Percentiles rank a stretch among this genome's conserved stretches.
These are phyloP conservation scores for Leptinotarsa lineolata DNA, from an alignment of 1,140 invertebrate species.

Conservation along the genomic window DNA sequence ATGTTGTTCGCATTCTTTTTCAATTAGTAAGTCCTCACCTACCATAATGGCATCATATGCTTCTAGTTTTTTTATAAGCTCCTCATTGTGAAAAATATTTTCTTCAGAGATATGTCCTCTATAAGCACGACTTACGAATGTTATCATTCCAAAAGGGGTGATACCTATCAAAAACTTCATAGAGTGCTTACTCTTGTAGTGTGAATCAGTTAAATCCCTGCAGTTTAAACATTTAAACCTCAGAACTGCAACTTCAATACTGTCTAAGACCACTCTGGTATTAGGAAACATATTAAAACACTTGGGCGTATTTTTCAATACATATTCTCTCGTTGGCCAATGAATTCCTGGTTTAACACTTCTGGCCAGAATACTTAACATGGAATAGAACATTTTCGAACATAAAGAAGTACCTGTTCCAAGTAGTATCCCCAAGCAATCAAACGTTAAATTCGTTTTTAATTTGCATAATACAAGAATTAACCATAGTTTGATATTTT, in stretches of 20 bases:
- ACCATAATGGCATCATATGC: constrained; percentile 46
- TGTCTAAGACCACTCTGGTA: constrained; percentile 26
- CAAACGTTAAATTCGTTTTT: constrained; percentile 24
- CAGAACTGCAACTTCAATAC: constrained; percentile 25
- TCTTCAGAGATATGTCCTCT: constrained; percentile 45
- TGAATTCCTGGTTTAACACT: constrained; percentile 13
- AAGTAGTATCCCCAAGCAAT: too few species aligned
- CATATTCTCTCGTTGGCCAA: constrained; percentile 14
- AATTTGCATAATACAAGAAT: constrained; percentile 29
- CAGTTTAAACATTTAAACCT: constrained; percentile 14
- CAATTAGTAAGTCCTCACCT: constrained; percentile 37
- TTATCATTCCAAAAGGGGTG: constrained; percentile 44
- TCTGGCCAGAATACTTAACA: not conserved
- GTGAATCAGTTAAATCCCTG: not conserved
- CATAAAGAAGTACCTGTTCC: constrained; percentile 9
- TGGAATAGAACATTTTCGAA: constrained; percentile 11
- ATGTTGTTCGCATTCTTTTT: constrained; percentile 19
- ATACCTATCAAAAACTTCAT: constrained; percentile 47
- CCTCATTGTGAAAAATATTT: constrained; percentile 38
- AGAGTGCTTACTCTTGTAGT: constrained; percentile 40
- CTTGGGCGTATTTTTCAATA: constrained; percentile 22
- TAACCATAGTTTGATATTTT: constrained; percentile 6
- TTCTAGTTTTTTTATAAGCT: constrained; percentile 38
- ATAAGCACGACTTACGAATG: constrained; percentile 43
- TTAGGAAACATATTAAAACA: constrained; percentile 30